phyloP scores from a whole-genome alignment of 1,140 invertebrate genomes.

The Heliconius congener region DNA sequence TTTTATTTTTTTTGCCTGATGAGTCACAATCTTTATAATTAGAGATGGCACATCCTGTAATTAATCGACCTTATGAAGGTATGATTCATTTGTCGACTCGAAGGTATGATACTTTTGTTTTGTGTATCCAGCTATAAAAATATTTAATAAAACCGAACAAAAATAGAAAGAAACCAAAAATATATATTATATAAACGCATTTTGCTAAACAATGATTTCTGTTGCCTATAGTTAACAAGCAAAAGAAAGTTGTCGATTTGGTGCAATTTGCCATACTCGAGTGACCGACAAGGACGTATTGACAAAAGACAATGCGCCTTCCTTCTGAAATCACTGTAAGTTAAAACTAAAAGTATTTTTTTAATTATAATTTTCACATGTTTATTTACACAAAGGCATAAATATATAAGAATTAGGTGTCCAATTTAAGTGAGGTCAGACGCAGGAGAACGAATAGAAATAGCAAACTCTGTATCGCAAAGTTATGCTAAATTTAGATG shows the following conservation, averaged over 20 bases:
- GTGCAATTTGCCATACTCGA: constrained; percentile 38
- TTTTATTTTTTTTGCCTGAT: no score
- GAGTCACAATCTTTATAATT: neutral
- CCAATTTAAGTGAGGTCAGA: constrained; percentile 66
- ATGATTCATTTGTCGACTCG: neutral
- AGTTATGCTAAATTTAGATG: constrained; percentile 76
- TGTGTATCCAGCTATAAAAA: neutral
- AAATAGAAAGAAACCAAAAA: neutral
- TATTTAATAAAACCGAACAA: neutral
- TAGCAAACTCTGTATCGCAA: constrained; percentile 77
- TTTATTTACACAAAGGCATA: neutral
- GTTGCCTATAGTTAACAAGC: neutral
- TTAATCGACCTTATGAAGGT: neutral
- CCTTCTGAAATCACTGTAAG: constrained; percentile 10
- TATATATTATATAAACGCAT: neutral
- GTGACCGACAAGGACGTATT: constrained; percentile 30
- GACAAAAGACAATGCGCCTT: constrained; percentile 27
- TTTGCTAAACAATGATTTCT: constrained; percentile 12
- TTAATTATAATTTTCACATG: neutral
- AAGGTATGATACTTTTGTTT: neutral
- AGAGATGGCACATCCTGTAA: neutral
- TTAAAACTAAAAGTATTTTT: neutral
- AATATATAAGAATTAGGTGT: constrained; percentile 19
- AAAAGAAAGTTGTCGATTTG: constrained; percentile 46
- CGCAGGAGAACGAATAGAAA: constrained; percentile 75